A percentile compares a stretch with the other conserved stretches of the same genome.
Conservation (phyloP, 1,140 invertebrate species). For the Megalonaias nervosa region DNA sequence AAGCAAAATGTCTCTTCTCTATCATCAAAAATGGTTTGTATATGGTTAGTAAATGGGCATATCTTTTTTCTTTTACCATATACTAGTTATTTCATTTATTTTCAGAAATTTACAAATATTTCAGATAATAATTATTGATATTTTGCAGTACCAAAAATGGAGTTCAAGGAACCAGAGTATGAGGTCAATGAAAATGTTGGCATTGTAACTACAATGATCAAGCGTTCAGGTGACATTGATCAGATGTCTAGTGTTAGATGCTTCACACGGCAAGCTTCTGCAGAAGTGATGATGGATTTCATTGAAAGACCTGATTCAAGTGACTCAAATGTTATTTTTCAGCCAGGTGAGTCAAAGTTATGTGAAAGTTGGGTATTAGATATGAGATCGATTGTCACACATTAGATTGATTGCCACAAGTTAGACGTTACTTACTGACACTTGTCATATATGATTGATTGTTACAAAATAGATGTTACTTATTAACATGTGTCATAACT, state of each 20-base stretch:
- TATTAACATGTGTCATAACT: too few relatives aligned
- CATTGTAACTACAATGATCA: constrained; percentile 60
- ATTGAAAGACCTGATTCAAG: constrained; percentile 70
- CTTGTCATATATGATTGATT: too few relatives aligned
- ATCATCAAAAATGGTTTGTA: too few relatives aligned
- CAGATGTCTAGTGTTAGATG: constrained; percentile 67
- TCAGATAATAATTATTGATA: background rate
- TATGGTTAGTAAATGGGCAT: too few relatives aligned
- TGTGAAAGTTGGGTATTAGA: background rate
- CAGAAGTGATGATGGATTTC: constrained; percentile 67
- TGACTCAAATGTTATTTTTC: constrained; percentile 65
- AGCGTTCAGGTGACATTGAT: constrained; percentile 67
- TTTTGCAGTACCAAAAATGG: constrained; percentile 66
- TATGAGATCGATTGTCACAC: background rate
- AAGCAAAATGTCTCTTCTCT: too few relatives aligned
- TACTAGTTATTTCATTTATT: too few relatives aligned
- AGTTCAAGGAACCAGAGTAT: constrained; percentile 67
- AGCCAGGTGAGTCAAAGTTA: constrained; percentile 56
- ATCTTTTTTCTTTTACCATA: too few relatives aligned
- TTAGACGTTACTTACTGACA: too few relatives aligned
- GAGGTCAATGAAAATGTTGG: constrained; percentile 67
- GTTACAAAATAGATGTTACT: too few relatives aligned
- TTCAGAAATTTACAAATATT: too few relatives aligned
- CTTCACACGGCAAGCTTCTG: constrained; percentile 71
- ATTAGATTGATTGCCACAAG: background rate